Evolutionary conservation across 2,888 invertebrate species (phyloP).

Genomic region (Amaurobius ferox): DNA sequence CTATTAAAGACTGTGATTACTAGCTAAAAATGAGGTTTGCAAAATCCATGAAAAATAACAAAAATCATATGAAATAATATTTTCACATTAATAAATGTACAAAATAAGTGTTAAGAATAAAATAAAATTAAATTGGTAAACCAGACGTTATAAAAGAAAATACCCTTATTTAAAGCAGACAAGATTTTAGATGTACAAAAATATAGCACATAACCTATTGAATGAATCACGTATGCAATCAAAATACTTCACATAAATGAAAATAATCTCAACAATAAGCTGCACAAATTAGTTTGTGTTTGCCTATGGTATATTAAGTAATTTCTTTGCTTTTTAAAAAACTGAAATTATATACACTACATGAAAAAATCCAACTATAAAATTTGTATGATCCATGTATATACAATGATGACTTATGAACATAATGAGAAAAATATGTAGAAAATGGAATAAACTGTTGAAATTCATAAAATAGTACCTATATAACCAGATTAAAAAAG

Average conservation of each 20-base stretch:
- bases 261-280: conserved; percentile 62
- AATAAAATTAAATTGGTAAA: too few species aligned
- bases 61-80: too few species aligned
- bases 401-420: conserved; percentile 71
- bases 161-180: too few species aligned
- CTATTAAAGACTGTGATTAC: too few species aligned
- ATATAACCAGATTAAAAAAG: conserved; percentile 46
- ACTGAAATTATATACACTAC: conserved; percentile 68
- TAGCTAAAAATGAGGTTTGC: too few species aligned
- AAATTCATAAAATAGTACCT: conserved; percentile 55
- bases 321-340: conserved; percentile 39
- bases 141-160: too few species aligned
- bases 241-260: conserved; percentile 3
- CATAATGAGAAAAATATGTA: conserved; percentile 69
- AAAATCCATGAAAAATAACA: too few species aligned
- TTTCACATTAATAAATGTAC: too few species aligned
- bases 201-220: background rate
- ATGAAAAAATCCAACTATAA: conserved; percentile 67
- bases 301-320: conserved; percentile 37
- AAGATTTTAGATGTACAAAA: background rate
- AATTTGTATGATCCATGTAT: conserved; percentile 70
- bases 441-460: conserved; percentile 65
- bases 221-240: background rate
- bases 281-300: conserved; percentile 52
- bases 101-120: too few species aligned